These are phyloP conservation scores for Drosophila incognita DNA, from an alignment of 2,888 invertebrate species.

Conservation along the genomic window DNA sequence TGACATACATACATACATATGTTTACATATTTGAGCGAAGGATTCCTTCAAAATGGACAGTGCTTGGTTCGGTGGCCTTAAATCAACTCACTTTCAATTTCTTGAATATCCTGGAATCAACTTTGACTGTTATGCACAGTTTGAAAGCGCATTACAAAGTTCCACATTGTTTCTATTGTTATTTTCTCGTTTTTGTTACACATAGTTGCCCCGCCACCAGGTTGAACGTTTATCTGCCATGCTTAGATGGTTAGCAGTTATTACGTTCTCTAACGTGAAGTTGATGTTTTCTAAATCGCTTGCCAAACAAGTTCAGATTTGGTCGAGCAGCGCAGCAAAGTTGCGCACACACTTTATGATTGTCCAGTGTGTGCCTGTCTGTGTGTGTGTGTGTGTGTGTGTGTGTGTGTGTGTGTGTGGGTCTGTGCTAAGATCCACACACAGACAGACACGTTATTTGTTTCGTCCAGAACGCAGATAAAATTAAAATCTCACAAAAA, in stretches of 20 bases:
- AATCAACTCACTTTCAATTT: neutral
- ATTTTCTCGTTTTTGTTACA: neutral
- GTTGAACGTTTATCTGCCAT: neutral
- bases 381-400: constrained; percentile 6
- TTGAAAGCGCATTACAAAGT: neutral
- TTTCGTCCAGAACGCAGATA: constrained; percentile 68
- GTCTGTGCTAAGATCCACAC: constrained; percentile 6
- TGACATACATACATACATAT: no score
- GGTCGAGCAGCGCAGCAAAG: neutral
- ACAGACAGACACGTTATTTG: constrained; percentile 56
- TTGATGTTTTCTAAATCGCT: constrained; percentile 33
- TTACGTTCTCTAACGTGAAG: constrained; percentile 16
- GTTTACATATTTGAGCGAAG: neutral
- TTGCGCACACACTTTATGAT: constrained; percentile 62
- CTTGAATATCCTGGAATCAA: neutral
- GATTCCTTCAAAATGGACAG: neutral
- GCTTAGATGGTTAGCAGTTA: constrained; percentile 2
- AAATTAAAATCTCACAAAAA: constrained; percentile 69
- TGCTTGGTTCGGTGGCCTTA: neutral
- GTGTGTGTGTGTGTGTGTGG: constrained; percentile 1
- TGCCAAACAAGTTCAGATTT: constrained; percentile 43
- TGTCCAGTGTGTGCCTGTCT: constrained; percentile 55
- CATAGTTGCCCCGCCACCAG: neutral
- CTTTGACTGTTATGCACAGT: neutral
- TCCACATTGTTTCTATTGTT: neutral